phyloP scores from a whole-genome alignment of 2,113 vertebrate genomes.

The Larimichthys polyactis region DNA sequence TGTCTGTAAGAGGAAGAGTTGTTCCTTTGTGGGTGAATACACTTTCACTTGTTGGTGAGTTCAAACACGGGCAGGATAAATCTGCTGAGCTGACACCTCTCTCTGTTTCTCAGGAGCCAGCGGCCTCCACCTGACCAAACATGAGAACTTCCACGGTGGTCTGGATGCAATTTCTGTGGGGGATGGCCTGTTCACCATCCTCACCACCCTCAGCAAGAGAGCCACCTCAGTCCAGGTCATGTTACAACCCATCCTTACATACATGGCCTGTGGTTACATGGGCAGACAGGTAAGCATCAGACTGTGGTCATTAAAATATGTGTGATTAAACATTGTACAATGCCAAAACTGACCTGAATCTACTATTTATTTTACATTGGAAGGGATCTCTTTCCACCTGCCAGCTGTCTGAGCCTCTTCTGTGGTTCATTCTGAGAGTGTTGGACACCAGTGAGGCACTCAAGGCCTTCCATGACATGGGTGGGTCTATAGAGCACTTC shows the following conservation, averaged over 20 bases:
- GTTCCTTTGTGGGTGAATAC: too few species aligned
- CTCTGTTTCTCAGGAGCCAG: constrained; percentile 89
- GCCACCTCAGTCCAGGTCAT: constrained; percentile 97
- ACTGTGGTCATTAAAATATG: not conserved
- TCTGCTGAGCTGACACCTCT: not conserved
- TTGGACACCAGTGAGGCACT: constrained; percentile 97
- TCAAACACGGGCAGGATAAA: not conserved
- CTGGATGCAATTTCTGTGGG: constrained; percentile 98
- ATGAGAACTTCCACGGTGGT: constrained; percentile 98
- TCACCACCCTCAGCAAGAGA: constrained; percentile 97
- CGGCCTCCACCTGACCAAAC: constrained; percentile 97
- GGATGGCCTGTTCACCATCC: constrained; percentile 97
- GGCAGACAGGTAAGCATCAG: constrained; percentile 90
- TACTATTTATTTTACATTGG: not conserved
- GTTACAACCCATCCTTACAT: constrained; percentile 98
- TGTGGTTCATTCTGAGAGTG: constrained; percentile 98
- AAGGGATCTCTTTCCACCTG: constrained; percentile 98
- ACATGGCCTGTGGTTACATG: constrained; percentile 99
- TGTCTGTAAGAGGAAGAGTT: too few species aligned
- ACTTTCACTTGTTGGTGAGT: not conserved
- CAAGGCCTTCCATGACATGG: constrained; percentile 99
- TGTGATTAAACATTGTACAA: not conserved
- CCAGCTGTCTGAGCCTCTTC: constrained; percentile 96
- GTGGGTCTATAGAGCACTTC: constrained; percentile 77
- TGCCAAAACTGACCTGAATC: not conserved